Evolutionary conservation across 2,888 invertebrate genomes (phyloP).

Genomic region (Horisme vitalbata): DNA sequence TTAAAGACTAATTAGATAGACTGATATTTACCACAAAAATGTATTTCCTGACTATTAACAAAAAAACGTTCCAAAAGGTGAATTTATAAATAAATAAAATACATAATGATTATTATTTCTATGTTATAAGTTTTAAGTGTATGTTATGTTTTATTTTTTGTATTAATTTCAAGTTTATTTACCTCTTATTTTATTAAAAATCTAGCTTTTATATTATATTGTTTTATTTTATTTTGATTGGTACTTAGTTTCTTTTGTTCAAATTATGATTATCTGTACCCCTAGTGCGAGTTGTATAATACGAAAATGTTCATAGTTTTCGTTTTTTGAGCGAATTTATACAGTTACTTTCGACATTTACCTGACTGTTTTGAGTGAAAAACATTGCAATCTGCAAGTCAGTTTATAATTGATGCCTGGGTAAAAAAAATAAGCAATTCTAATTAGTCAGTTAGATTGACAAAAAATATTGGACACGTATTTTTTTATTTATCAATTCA

Average conservation of each 20-base stretch:
- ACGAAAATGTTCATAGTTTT: no score
- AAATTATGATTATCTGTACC: background rate
- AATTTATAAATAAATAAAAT: constrained; percentile 14
- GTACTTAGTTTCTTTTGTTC: background rate
- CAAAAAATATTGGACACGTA: no score
- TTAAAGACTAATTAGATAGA: constrained; percentile 20
- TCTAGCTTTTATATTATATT: constrained; percentile 16
- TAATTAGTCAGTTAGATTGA: no score
- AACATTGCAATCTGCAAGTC: no score
- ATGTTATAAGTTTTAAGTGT: constrained; percentile 30
- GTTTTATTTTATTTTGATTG: constrained; percentile 20
- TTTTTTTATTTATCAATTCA: no score
- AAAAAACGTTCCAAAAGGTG: constrained; percentile 34
- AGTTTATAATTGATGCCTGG: no score
- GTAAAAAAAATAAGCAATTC: no score
- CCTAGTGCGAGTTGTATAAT: no score
- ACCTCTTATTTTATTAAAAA: constrained; percentile 34
- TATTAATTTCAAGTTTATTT: constrained; percentile 37
- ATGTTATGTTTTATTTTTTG: constrained; percentile 33
- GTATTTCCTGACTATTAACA: constrained; percentile 20
- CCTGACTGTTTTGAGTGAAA: no score
- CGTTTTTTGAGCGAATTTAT: no score
- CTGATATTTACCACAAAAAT: constrained; percentile 20
- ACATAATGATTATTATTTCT: constrained; percentile 4
- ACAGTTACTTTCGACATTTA: no score